These are phyloP conservation scores for Australoheros scitulus DNA, from an alignment of 2,113 vertebrate genomes.

Conservation along the genomic window DNA sequence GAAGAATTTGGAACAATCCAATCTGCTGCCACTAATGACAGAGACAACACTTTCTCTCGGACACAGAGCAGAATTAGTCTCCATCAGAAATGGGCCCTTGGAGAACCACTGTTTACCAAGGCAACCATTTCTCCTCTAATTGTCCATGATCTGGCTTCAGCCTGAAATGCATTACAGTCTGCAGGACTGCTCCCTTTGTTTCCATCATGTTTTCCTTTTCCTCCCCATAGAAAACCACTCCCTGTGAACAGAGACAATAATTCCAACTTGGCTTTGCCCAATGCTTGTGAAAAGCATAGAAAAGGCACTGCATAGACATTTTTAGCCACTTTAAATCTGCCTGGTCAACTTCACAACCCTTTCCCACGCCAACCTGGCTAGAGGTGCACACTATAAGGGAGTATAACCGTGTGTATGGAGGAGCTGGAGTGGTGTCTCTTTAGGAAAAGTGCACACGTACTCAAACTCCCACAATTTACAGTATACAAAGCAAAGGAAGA, in stretches of 20 bases:
- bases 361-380: conserved; percentile 61
- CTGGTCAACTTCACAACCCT: conserved; percentile 57
- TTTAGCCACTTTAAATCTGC: conserved; percentile 65
- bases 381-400: not conserved
- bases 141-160: conserved; percentile 67
- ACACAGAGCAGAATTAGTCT: conserved; percentile 43
- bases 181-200: conserved; percentile 22
- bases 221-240: not conserved
- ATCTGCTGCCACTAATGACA: conserved; percentile 37
- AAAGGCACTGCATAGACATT: conserved; percentile 47
- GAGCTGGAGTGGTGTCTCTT: not conserved
- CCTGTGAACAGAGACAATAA: conserved; percentile 30
- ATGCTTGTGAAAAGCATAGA: conserved; percentile 35
- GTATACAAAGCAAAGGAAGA: not conserved
- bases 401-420: not conserved
- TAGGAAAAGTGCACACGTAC: not conserved
- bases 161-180: conserved; percentile 57
- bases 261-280: conserved; percentile 30
- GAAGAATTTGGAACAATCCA: conserved; percentile 26
- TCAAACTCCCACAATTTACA: not conserved
- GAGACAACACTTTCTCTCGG: conserved; percentile 48
- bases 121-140: conserved; percentile 66
- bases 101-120: conserved; percentile 65
- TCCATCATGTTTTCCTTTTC: conserved; percentile 10
- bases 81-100: conserved; percentile 45